Evolutionary conservation across 2,113 vertebrate genomes (phyloP).

Genomic region (Colaptes auratus): DNA sequence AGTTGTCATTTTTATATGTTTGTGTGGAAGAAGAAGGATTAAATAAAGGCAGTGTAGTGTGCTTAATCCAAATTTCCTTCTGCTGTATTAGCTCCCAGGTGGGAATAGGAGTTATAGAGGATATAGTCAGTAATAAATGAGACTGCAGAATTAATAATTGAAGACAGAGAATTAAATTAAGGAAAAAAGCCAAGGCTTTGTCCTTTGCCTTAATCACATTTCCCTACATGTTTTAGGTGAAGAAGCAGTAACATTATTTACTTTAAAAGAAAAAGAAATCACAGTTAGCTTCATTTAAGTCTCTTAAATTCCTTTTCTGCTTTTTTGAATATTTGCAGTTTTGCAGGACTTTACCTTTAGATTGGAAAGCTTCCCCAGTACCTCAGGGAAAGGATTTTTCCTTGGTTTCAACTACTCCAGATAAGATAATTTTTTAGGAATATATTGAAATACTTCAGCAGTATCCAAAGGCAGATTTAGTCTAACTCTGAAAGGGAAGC

Average conservation of each 20-base stretch:
- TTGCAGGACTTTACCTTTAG: not conserved
- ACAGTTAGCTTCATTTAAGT: not conserved
- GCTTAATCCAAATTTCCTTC: not conserved
- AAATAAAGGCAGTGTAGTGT: not conserved
- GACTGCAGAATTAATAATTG: conserved; percentile 1
- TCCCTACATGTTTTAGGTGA: not conserved
- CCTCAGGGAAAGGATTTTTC: not conserved
- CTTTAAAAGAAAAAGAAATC: not conserved
- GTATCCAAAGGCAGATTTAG: not conserved
- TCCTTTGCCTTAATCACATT: not conserved
- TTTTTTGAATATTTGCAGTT: not conserved
- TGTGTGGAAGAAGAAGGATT: not conserved
- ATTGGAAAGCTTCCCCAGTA: not conserved
- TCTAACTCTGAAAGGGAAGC: not conserved
- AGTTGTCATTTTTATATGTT: not conserved
- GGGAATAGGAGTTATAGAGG: not conserved
- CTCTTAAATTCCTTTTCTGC: not conserved
- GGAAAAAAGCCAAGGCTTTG: not conserved
- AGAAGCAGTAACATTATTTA: not conserved
- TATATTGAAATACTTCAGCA: not conserved
- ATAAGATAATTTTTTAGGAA: not conserved
- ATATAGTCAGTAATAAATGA: not conserved
- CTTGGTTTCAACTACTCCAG: not conserved
- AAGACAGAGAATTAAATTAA: conserved; percentile 15
- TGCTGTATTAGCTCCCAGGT: not conserved